Evolutionary conservation across 2,113 vertebrate species (phyloP).

Genomic region (Crotophaga sulcirostris): DNA sequence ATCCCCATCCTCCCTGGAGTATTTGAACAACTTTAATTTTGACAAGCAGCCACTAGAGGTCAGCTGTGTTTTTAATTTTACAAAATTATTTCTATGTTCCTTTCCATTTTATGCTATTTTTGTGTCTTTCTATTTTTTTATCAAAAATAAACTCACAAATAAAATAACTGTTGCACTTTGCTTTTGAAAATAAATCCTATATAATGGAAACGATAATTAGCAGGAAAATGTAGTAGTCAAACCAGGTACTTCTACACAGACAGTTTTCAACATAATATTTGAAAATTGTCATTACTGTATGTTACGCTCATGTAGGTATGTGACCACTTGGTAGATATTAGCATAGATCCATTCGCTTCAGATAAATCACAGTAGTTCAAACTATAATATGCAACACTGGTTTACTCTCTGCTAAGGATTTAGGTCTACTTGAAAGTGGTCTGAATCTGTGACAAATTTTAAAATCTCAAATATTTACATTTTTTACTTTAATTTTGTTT

Average conservation of each 20-base stretch:
- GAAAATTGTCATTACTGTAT: neutral
- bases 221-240: neutral
- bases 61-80: conserved; percentile 25
- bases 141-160: neutral
- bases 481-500: neutral
- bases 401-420: neutral
- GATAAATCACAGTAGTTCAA: neutral
- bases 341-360: neutral
- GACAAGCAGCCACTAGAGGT: conserved; percentile 67
- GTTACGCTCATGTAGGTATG: neutral
- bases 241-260: fast-evolving
- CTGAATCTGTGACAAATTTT: neutral
- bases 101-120: neutral
- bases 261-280: neutral
- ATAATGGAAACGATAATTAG: neutral
- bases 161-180: neutral
- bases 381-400: neutral
- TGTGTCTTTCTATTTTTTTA: fast-evolving
- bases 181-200: neutral
- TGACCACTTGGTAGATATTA: neutral
- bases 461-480: neutral
- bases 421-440: neutral
- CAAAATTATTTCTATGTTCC: neutral
- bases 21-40: conserved; percentile 13
- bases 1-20: neutral